Percentiles rank a stretch among this genome's conserved stretches.
These are phyloP conservation scores for Pica pica DNA, from an alignment of 2,113 vertebrate species.

Conservation along the genomic window DNA sequence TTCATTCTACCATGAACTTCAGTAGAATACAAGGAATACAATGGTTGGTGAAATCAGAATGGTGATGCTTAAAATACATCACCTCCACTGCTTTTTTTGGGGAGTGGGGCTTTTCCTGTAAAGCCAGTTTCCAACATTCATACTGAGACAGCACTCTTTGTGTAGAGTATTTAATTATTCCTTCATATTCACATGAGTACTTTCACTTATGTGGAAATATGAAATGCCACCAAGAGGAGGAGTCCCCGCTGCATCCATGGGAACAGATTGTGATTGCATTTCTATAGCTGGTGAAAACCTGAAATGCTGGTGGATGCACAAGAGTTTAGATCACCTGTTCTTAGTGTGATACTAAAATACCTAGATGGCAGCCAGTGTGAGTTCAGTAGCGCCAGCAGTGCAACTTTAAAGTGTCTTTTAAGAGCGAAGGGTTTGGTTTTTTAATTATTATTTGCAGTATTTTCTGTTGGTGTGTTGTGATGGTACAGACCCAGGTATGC, in stretches of 20 bases:
- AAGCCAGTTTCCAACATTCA: neutral
- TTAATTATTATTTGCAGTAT: neutral
- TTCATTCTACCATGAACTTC: neutral
- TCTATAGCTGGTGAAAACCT: neutral
- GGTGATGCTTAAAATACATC: neutral
- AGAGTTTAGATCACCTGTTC: neutral
- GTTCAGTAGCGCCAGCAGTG: neutral
- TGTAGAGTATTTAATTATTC: neutral
- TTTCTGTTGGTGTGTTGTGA: neutral
- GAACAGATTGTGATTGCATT: neutral
- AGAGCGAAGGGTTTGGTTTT: rapidly evolving
- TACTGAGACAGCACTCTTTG: neutral
- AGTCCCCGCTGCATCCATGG: neutral
- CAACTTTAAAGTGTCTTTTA: neutral
- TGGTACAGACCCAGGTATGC: neutral
- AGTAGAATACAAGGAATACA: neutral
- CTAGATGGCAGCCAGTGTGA: neutral
- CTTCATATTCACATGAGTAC: neutral
- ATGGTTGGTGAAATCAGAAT: neutral
- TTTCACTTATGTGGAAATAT: neutral
- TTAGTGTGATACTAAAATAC: neutral
- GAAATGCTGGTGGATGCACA: neutral
- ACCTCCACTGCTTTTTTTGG: neutral
- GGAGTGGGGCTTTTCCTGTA: neutral
- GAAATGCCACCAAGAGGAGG: neutral